Percentiles rank a stretch among this genome's conserved stretches.
Conservation (phyloP, 2,797 vertebrate species). For the Semotilus atromaculatus region DNA sequence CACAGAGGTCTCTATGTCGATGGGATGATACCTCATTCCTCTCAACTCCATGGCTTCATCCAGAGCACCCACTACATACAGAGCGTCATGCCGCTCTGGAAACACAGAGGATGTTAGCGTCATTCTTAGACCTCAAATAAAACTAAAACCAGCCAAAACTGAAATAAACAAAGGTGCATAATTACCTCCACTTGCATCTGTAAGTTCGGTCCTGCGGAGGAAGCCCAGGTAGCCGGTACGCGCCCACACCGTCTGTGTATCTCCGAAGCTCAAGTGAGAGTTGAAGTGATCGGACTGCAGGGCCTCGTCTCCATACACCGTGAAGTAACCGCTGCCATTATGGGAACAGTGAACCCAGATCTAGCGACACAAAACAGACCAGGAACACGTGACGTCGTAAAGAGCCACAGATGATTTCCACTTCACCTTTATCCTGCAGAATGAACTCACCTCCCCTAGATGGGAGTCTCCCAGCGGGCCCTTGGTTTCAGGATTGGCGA, state of each 20-base stretch:
- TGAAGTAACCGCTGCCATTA: constrained; percentile 97
- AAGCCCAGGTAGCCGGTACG: constrained; percentile 97
- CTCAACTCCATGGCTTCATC: constrained; percentile 98
- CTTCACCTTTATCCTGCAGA: neutral
- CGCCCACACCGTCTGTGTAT: constrained; percentile 95
- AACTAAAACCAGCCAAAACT: neutral
- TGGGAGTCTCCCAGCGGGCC: constrained; percentile 98
- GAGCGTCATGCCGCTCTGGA: constrained; percentile 92
- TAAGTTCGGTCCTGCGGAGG: constrained; percentile 94
- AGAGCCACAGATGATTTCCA: neutral
- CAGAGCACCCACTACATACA: constrained; percentile 95
- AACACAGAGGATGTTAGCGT: constrained; percentile 4
- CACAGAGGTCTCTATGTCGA: constrained; percentile 98
- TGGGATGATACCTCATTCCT: constrained; percentile 97
- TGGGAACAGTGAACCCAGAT: constrained; percentile 99
- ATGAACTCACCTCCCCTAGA: constrained; percentile 89
- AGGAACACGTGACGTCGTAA: neutral
- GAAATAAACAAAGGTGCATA: neutral
- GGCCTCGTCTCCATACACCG: constrained; percentile 95
- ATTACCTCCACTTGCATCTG: constrained; percentile 94
- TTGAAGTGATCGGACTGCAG: constrained; percentile 97
- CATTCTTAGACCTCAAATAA: neutral
- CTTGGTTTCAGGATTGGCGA: constrained; percentile 98
- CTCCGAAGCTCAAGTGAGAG: constrained; percentile 94
- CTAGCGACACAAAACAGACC: constrained; percentile 69